phyloP scores from a whole-genome alignment of 2,888 invertebrate genomes.

The Cryptocheilus praepositus region DNA sequence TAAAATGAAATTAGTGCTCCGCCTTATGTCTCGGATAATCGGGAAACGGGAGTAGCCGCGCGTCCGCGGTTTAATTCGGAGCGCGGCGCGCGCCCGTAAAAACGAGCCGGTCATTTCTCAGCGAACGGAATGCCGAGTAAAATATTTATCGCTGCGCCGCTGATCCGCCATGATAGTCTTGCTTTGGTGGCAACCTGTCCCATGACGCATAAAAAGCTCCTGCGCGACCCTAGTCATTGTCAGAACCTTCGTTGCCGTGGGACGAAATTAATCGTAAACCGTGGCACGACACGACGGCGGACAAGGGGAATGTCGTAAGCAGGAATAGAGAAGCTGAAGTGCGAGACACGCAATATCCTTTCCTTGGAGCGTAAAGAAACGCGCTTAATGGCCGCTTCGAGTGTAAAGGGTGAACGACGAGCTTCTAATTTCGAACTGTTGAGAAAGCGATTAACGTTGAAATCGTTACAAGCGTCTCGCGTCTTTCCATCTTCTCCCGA shows the following conservation, averaged over 20 bases:
- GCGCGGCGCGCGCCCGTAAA: constrained; percentile 1
- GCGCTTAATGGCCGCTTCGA: not conserved
- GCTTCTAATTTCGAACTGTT: too few species aligned
- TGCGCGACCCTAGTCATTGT: not conserved
- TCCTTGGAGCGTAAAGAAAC: not conserved
- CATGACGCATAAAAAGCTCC: too few species aligned
- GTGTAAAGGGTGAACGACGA: too few species aligned
- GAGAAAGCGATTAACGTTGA: too few species aligned
- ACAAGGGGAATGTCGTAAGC: not conserved
- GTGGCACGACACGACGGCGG: not conserved
- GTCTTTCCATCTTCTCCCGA: too few species aligned
- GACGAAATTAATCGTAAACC: constrained; percentile 12
- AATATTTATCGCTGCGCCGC: too few species aligned
- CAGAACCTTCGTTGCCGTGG: not conserved
- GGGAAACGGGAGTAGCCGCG: not conserved
- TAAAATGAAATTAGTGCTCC: constrained; percentile 25
- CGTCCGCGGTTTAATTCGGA: not conserved
- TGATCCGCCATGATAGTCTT: too few species aligned
- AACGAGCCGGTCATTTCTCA: too few species aligned
- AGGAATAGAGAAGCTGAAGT: not conserved
- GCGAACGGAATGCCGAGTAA: too few species aligned
- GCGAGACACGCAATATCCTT: constrained; percentile 5
- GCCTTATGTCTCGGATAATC: constrained; percentile 1
- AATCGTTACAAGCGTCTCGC: too few species aligned
- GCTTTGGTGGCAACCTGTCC: too few species aligned